These are phyloP conservation scores for Idaea dimidiata DNA, from an alignment of 2,888 invertebrate species.

Conservation along the genomic window DNA sequence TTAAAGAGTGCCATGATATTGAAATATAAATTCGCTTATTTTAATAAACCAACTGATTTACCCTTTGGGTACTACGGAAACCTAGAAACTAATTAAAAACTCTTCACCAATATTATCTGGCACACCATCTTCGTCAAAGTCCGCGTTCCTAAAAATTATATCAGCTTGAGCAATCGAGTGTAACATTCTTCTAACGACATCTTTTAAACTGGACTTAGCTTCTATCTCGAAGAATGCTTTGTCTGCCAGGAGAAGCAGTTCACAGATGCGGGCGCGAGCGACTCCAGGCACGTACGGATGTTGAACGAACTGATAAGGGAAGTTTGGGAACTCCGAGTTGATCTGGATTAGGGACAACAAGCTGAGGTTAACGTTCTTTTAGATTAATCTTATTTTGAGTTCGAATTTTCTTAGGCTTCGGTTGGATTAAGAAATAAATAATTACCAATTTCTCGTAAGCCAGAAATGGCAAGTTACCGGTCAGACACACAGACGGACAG, in stretches of 20 bases:
- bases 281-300: conserved; percentile 42
- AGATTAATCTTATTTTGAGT: background rate
- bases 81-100: background rate
- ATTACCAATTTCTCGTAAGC: no score
- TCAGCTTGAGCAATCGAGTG: conserved; percentile 76
- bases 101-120: conserved; percentile 75
- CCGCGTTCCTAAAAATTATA: conserved; percentile 76
- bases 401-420: no score
- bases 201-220: conserved; percentile 65
- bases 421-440: no score
- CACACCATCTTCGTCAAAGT: conserved; percentile 75
- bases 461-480: no score
- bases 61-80: background rate
- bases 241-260: conserved; percentile 72
- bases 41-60: no score
- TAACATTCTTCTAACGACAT: conserved; percentile 68
- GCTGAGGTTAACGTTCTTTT: background rate
- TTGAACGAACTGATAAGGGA: conserved; percentile 55
- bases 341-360: background rate
- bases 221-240: conserved; percentile 69
- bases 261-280: conserved; percentile 64
- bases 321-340: conserved; percentile 31
- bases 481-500: no score
- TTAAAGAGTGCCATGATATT: no score
- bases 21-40: no score